Evolutionary conservation across 2,113 vertebrate genomes (phyloP).

Genomic region (Neolamprologus kungweensis): DNA sequence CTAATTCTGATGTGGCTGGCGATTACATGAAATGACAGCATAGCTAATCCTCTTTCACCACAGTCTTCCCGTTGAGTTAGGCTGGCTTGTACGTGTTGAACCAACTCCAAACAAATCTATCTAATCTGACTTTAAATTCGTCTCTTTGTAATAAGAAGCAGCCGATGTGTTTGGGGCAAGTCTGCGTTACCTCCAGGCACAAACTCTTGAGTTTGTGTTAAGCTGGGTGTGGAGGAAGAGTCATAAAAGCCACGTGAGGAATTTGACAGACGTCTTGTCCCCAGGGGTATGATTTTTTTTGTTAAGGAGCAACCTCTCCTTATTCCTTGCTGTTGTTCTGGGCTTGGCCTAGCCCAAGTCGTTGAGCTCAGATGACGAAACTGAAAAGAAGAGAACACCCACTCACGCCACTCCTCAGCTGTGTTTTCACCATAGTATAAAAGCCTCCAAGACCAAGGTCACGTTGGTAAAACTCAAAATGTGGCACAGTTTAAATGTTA

Average conservation of each 20-base stretch:
- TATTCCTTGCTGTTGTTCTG: background rate
- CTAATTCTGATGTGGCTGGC: slow-evolving; percentile 13
- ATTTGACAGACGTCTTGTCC: slow-evolving; percentile 24
- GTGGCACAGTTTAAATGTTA: background rate
- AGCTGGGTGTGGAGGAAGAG: slow-evolving; percentile 3
- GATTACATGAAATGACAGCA: slow-evolving; percentile 47
- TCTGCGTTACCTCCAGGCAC: background rate
- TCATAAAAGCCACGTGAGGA: background rate
- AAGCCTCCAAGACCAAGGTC: background rate
- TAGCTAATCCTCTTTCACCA: slow-evolving; percentile 36
- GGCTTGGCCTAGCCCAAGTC: background rate
- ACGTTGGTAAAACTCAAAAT: background rate
- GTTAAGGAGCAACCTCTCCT: background rate
- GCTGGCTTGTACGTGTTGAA: background rate
- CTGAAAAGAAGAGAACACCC: background rate
- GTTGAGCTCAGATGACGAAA: background rate
- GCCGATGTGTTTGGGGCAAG: background rate
- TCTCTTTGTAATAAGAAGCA: background rate
- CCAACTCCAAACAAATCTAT: slow-evolving; percentile 10
- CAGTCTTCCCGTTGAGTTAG: slow-evolving; percentile 10
- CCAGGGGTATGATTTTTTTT: slow-evolving; percentile 26
- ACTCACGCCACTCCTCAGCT: background rate
- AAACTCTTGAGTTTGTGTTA: background rate
- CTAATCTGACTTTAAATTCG: background rate
- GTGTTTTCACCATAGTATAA: background rate